Evolutionary conservation across 2,113 vertebrate genomes (phyloP), one percentile per base, ranked within the genome.

Genomic region (Silurus asotus): DNA sequence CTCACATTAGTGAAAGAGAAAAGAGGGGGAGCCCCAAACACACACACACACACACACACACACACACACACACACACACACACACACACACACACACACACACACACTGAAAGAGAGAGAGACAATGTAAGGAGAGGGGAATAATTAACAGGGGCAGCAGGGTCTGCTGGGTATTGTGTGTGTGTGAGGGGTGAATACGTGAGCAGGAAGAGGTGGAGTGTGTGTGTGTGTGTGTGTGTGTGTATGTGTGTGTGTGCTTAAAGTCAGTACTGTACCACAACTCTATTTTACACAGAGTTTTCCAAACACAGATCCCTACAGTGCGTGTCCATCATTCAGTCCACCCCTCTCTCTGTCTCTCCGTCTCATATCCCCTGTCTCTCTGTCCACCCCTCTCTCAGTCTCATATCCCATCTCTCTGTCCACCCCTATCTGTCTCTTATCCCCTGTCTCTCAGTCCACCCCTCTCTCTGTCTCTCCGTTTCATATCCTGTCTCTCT

Each of bases 111-210:
- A 61, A 37, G 28, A 37, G 28, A 37, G 28, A 37, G 28, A 37
- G 28, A 37, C 28, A 37, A 62, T 74, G 65, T 55, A 48, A 88
- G 45, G 15, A 15, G 45, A 65, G 74, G 25, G 65, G 20, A 56
- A 58, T 69, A 86, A 88, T 88, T 88, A 86, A 81, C 65, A 8
- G 53, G 59, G 48, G 56, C 74, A 23, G 81, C 62, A 15, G 84
- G 20, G 56, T 48, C 51, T 58, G 51, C 4, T 56, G 23, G 53
- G 82, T 62, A 82, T 58, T 83, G 70, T 86, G 84, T 88, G 84
- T 88, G 75, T 82, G 81, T n/a, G 28, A 19, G 58, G n/a, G 45
- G 70, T 69, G 69, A 49, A 19, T 79, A 85, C 75, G 75, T 85
- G 84, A 25, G 49, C 75, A 85, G 84, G 75, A 69, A 81, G 76